Base-by-base conservation (phyloP, 2,113 vertebrate species). In the Eclectus roratus region DNA sequence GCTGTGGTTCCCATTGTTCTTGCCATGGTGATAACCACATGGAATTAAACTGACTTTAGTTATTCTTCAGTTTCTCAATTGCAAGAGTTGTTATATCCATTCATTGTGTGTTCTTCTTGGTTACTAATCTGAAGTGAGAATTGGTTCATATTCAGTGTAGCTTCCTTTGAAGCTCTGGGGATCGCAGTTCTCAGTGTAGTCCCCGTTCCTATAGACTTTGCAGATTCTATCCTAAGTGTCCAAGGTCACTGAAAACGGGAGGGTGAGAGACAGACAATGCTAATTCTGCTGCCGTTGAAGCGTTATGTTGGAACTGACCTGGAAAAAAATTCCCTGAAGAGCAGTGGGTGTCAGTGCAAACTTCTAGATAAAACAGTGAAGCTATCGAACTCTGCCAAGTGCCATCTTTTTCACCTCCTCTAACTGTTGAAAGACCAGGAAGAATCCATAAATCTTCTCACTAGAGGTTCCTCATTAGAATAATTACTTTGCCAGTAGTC, bases 251-350 rank as follows among this genome's bases (percentile, higher is more conserved):
- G 52, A 49, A 52, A 89, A 84, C 37, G 58, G 58, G 83, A 92
- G 64, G 55, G n/a, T 83, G 84, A 72, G 73, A 95, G 88, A 35
- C 39, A 92, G 70, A 72, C 91, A 85, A 89, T 93, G n/a, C 49
- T 92, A 92, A 91, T 94, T 84, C 94, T 91, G 80, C 80, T 79
- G 69, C 89, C 2, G 25, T 44, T 72, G 83, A 93, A 93, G 73
- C 52, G 66, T 72, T 95, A 49, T 29, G 29, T 91, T 93, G 73
- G 85, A 96, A 93, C 1, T 92, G 94, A 94, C 96, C 92, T 94
- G 91, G 88, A 96, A 96, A 96, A 93, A 87, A 85, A 89, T 63
- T 94, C 92, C 83, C 81, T 91, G 73, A 91, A 89, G 89, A 91
- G 92, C 88, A 91, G 52, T 64, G 80, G 73, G 86, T 92, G 77